Base-by-base conservation (phyloP, 1,140 invertebrate genomes). In the Bombus turneri region DNA sequence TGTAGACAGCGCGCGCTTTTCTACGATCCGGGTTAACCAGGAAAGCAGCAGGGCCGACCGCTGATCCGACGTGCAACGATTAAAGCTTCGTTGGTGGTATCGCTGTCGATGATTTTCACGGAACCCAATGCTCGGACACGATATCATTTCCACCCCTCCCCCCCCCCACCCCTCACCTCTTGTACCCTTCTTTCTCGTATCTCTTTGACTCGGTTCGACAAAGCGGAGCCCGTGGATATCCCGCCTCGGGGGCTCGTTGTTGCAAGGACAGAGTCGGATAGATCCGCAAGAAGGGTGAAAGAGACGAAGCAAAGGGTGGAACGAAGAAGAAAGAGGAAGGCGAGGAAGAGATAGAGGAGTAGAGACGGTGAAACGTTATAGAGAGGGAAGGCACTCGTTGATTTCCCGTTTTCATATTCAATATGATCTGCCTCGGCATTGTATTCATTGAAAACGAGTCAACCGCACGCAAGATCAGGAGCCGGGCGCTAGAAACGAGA, bases 381-480 rank as follows among this genome's bases (percentile, higher is more conserved):
- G 34, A 72, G 41, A 64, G 41, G 6, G 25, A 62, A 15, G 91
- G 90, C 91, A 92, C 93, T 94, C 94, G 94, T 95, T 95, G 93
- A 95, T 95, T 95, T 94, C 91, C 92, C 93, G 94, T 95, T 95
- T 95, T 95, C 94, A 94, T 95, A 95, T 95, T 95, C 93, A 95
- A 95, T 95, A 95, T 95, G 94, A 94, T 94, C 93, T 92, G 92
- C 86, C 92, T 90, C 91, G 92, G 91, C 92, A 95, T 95, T 95
- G 95, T 95, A 92, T 94, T 94, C 95, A 95, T 95, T 95, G 94
- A 95, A 95, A 95, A 92, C 94, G 93, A 95, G 94, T 95, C 93
- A 95, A 95, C 94, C 95, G 95, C 93, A 95, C 91, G 93, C 93
- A 93, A 95, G 93, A 94, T 94, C 94, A 93, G 92, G 91, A 92